phyloP scores from a whole-genome alignment of 2,888 invertebrate genomes.

The Tolmerus cingulatus region DNA sequence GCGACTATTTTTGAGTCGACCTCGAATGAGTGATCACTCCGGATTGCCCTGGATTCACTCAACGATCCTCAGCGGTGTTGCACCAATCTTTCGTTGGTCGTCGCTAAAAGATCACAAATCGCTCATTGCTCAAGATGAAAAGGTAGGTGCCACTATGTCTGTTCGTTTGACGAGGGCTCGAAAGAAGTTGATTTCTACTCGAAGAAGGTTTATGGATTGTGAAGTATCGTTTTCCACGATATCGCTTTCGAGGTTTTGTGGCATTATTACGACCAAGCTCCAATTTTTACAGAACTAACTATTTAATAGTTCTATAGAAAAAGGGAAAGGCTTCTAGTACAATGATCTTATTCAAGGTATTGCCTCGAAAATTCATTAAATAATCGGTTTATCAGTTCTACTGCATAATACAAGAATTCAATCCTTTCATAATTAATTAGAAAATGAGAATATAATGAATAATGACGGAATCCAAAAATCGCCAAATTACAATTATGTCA shows the following conservation, averaged over 20 bases:
- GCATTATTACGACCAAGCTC: not conserved
- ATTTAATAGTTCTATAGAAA: not conserved
- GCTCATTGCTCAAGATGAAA: not conserved
- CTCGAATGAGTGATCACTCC: not conserved
- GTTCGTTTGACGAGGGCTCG: not conserved
- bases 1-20: not conserved
- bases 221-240: not conserved
- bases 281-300: not conserved
- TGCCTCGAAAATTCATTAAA: not conserved
- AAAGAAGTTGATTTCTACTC: not conserved
- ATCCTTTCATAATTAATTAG: not conserved
- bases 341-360: not conserved
- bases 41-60: not conserved
- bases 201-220: not conserved
- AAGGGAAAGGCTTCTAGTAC: not conserved
- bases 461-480: not conserved
- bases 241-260: not conserved
- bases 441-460: not conserved
- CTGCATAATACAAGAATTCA: not conserved
- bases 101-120: not conserved
- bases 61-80: not conserved
- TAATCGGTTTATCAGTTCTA: not conserved
- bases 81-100: not conserved
- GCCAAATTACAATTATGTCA: not conserved
- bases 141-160: conserved; percentile 7